Evolutionary conservation across 2,113 vertebrate species (phyloP).

Genomic region (Numenius arquata): DNA sequence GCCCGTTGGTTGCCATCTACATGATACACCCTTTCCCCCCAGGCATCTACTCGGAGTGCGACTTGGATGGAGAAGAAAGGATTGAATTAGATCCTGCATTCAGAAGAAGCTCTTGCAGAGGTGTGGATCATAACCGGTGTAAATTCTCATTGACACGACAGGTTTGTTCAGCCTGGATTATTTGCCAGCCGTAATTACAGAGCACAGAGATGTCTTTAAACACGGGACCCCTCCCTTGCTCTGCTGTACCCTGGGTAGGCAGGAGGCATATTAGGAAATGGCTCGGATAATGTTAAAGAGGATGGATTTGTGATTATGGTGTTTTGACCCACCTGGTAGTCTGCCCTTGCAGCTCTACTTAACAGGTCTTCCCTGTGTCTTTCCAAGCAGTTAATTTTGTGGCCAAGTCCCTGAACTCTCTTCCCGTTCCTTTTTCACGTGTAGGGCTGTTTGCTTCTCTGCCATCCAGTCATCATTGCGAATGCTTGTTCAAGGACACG

Average conservation of each 20-base stretch:
- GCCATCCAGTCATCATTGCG: slow-evolving; percentile 40
- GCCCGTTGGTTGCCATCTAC: not conserved
- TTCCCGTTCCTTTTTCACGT: slow-evolving; percentile 24
- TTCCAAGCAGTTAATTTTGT: slow-evolving; percentile 56
- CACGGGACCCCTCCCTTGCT: rapidly evolving
- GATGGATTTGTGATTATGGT: slow-evolving; percentile 55
- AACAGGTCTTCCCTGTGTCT: slow-evolving; percentile 48
- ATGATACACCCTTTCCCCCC: rapidly evolving
- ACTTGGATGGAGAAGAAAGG: not conserved
- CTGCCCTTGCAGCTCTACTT: slow-evolving; percentile 58
- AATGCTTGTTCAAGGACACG: slow-evolving; percentile 52
- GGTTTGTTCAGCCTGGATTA: not conserved
- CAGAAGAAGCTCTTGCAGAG: not conserved
- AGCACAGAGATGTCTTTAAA: not conserved
- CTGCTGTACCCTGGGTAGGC: not conserved
- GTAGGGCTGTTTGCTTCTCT: slow-evolving; percentile 57
- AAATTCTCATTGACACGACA: not conserved
- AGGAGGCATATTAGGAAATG: not conserved
- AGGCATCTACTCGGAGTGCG: not conserved
- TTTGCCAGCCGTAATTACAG: not conserved
- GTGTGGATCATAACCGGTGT: rapidly evolving
- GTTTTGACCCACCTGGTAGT: slow-evolving; percentile 40
- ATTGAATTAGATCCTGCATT: not conserved
- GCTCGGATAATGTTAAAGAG: not conserved
- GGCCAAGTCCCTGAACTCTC: slow-evolving; percentile 67